Base-by-base conservation (phyloP, 2,888 invertebrate genomes). In the Theretra japonica region DNA sequence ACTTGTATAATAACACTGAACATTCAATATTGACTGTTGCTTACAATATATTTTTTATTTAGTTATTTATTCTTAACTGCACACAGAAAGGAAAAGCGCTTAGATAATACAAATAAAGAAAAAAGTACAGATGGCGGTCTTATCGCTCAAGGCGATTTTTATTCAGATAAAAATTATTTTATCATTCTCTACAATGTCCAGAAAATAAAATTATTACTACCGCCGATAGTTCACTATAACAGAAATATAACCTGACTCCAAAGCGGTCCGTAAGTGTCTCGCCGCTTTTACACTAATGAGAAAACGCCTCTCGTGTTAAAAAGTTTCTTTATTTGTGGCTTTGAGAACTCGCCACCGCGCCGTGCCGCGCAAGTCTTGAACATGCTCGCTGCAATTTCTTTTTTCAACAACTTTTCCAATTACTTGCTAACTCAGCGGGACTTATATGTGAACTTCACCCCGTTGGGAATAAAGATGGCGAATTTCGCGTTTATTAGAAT, bases 261-360 rank as follows among this genome's bases (percentile, higher is more conserved):
- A 69, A 69, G 59, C 68, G 53, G 68, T 69, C 65, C 50, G 72
- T 70, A 73, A 57, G 73, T 75, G 72, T 75, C 76, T 74, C 68
- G 72, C 48, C 58, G 75, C 75, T 80, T 75, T 77, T 75, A 74
- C 68, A 75, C 73, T 78, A 81, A 82, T 79, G 79, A 80, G 80
- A 75, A 73, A 76, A 60, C 68, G 70, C 72, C 74, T 75, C 77
- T 79, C 72, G 30, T 53, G 50, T 69, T 56, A 56, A 70, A 75
- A 72, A 72, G 58, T 70, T 41, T 57, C 19, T 57, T 57, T 11
- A n/a, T 57, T 58, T 48, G 68, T 41, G 68, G 71, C 65, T 71
- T 68, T 65, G 48, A 71, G 65, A 28, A 65, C 69, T 53, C 65
- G 68, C 56, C 53, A n/a, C 53, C 41, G 70, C 69, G n/a, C n/a